Evolutionary conservation across 2,797 vertebrate species (phyloP).

Genomic region (Sciaenops ocellatus): DNA sequence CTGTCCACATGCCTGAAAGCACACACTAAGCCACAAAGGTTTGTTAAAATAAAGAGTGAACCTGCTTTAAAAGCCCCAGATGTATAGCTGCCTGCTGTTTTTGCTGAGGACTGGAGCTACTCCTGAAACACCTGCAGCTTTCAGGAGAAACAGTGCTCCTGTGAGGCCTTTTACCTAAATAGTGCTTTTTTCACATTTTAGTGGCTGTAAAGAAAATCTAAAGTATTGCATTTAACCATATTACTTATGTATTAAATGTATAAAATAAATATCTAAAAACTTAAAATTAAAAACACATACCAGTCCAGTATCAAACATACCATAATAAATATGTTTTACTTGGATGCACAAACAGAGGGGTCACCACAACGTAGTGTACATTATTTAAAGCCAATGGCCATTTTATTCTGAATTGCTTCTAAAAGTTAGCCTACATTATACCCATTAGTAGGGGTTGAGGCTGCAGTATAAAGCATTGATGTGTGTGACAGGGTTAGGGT

Average conservation of each 20-base stretch:
- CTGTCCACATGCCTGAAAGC: conserved; percentile 63
- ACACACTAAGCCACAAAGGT: conserved; percentile 51
- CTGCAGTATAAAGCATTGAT: background rate
- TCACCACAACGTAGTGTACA: background rate
- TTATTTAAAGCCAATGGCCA: background rate
- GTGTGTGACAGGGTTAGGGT: background rate
- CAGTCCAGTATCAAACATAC: no score
- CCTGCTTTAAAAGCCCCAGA: conserved; percentile 63
- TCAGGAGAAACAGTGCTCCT: conserved; percentile 31
- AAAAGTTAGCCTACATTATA: background rate
- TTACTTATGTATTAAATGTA: conserved; percentile 2
- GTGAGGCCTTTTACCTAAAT: conserved; percentile 22
- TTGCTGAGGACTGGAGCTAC: conserved; percentile 44
- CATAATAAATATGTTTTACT: background rate
- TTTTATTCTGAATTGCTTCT: background rate
- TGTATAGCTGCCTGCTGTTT: conserved; percentile 53
- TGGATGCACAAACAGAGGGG: background rate
- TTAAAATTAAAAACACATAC: background rate
- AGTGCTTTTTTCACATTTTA: conserved; percentile 27
- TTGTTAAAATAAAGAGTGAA: conserved; percentile 73
- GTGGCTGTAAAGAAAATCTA: conserved; percentile 14
- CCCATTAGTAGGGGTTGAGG: background rate
- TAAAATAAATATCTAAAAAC: background rate
- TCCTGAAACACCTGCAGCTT: conserved; percentile 66
- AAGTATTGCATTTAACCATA: background rate